Evolutionary conservation across 2,797 vertebrate genomes (phyloP).

Genomic region (Onychomys leucogaster): DNA sequence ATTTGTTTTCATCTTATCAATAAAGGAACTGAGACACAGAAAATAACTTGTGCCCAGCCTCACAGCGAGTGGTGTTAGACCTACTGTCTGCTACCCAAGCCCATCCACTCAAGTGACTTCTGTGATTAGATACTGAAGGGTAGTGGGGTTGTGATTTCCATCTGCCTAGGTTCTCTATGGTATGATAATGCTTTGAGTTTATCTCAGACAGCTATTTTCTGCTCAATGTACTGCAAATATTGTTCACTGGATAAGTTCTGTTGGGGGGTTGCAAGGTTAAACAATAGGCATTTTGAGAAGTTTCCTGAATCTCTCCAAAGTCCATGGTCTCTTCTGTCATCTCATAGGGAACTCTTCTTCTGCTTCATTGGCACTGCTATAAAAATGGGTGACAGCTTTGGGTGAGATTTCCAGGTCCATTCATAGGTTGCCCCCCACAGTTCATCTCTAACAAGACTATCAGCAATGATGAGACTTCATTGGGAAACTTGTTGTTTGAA

Average conservation of each 20-base stretch:
- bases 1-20: constrained; percentile 47
- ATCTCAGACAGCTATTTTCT: not conserved
- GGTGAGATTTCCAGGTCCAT: not conserved
- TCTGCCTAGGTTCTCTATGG: not conserved
- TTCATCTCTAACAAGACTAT: not conserved
- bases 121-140: not conserved
- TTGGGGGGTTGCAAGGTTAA: not conserved
- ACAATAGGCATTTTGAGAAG: not conserved
- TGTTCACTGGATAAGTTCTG: not conserved
- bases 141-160: constrained; percentile 43
- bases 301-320: not conserved
- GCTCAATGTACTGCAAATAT: not conserved
- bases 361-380: not conserved
- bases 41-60: not conserved
- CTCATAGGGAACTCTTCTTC: not conserved
- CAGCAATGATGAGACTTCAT: not conserved
- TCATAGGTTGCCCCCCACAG: not conserved
- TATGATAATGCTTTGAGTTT: not conserved
- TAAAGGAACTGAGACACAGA: not conserved
- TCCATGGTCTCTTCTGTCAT: not conserved
- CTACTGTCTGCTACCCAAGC: not conserved
- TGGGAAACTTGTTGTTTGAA: not conserved
- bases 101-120: not conserved
- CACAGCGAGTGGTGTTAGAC: not conserved
- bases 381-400: not conserved